Conservation (phyloP, 2,888 invertebrate genomes). For the Trichogramma dendrolimi region DNA sequence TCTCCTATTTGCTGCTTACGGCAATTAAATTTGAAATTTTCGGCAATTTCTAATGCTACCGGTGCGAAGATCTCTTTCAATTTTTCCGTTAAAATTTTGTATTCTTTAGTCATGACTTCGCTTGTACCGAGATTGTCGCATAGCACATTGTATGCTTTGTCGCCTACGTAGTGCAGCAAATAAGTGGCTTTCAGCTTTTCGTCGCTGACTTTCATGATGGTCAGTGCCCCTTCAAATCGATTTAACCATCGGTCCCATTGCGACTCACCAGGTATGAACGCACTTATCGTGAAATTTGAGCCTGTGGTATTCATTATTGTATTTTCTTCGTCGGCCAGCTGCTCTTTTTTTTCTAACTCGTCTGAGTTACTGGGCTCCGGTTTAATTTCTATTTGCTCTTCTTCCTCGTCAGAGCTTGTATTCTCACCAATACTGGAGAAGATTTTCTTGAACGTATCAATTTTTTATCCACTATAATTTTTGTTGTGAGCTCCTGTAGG, state of each 20-base stretch:
- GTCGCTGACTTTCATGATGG: constrained; percentile 12
- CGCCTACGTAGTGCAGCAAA: constrained; percentile 19
- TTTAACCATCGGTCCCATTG: constrained; percentile 24
- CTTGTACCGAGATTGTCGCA: constrained; percentile 9
- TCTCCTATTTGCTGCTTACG: constrained; percentile 14
- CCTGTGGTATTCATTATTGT: too few relatives aligned
- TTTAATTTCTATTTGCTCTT: too few relatives aligned
- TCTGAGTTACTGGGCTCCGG: too few relatives aligned
- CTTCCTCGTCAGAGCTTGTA: too few relatives aligned
- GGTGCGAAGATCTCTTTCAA: constrained; percentile 9
- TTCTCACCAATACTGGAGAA: too few relatives aligned
- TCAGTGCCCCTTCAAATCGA: constrained; percentile 17
- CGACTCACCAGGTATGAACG: constrained; percentile 1
- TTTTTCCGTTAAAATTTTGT: background rate
- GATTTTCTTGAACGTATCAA: too few relatives aligned
- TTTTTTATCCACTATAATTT: too few relatives aligned
- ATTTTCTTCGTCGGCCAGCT: too few relatives aligned
- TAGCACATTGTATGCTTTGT: constrained; percentile 1
- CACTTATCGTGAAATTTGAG: too few relatives aligned
- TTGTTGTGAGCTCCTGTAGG: too few relatives aligned
- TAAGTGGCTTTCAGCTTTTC: background rate
- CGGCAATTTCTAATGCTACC: constrained; percentile 7
- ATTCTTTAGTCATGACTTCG: constrained; percentile 1
- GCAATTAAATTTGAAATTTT: constrained; percentile 8
- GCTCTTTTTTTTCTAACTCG: too few relatives aligned